A percentile compares a stretch with the other conserved stretches of the same genome.
Conservation (phyloP, 2,113 vertebrate genomes). For the Xyliphius kryptos region DNA sequence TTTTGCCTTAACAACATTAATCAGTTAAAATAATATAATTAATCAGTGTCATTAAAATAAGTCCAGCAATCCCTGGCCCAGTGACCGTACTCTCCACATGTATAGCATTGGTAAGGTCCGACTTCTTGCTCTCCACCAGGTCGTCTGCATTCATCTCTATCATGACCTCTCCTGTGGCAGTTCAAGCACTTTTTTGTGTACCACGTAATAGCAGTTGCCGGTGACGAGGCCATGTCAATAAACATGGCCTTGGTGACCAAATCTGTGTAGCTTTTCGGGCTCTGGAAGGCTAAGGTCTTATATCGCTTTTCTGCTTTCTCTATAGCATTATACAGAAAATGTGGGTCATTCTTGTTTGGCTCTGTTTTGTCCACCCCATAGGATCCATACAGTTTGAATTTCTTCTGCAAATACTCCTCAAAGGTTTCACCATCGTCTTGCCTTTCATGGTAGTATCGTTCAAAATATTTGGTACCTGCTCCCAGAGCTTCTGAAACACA, state of each 20-base stretch:
- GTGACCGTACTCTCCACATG: slow-evolving; percentile 2
- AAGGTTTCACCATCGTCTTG: neutral
- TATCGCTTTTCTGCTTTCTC: neutral
- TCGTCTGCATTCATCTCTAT: neutral
- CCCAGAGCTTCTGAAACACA: slow-evolving; percentile 4
- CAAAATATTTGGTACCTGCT: neutral
- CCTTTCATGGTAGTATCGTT: neutral
- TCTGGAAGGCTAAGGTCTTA: too few species aligned
- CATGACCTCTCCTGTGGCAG: neutral
- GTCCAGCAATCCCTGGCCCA: neutral
- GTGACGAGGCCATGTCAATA: neutral
- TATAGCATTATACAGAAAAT: neutral
- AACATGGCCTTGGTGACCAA: neutral
- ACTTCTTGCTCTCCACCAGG: slow-evolving; percentile 6
- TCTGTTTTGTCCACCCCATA: neutral
- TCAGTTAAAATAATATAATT: too few species aligned
- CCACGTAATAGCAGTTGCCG: neutral
- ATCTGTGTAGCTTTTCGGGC: too few species aligned
- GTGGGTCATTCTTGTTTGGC: neutral
- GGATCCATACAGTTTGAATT: slow-evolving; percentile 19
- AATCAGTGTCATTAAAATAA: too few species aligned
- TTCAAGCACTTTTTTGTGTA: neutral
- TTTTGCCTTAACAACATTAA: too few species aligned
- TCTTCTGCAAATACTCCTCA: neutral
- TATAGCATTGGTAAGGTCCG: neutral